Conservation (phyloP, 2,113 vertebrate species). For the Spea multiplicata region DNA sequence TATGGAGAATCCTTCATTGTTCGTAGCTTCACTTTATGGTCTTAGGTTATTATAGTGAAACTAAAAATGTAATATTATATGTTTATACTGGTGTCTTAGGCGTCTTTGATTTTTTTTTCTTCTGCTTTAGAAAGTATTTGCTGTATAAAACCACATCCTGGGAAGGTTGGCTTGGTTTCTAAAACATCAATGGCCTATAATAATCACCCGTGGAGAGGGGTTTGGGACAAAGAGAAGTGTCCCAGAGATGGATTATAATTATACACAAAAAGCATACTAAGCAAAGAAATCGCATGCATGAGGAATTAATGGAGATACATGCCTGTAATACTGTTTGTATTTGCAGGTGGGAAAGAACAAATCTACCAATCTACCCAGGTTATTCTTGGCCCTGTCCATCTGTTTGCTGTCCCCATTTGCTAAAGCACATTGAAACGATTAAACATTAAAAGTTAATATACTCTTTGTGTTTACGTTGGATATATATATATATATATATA, state of each 20-base stretch:
- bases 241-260: conserved; percentile 3
- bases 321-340: not conserved
- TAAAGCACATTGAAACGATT: not conserved
- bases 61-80: conserved; percentile 6
- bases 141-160: not conserved
- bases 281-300: not conserved
- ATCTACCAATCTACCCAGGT: not conserved
- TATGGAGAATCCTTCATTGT: not conserved
- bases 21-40: not conserved
- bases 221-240: conserved; percentile 1
- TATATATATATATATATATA: too few species aligned
- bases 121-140: not conserved
- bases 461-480: too few species aligned
- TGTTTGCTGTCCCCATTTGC: not conserved
- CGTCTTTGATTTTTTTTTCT: not conserved
- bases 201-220: not conserved
- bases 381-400: not conserved
- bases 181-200: not conserved
- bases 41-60: not conserved
- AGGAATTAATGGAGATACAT: not conserved
- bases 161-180: not conserved
- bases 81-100: not conserved
- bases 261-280: not conserved
- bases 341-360: not conserved
- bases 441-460: too few species aligned